Evolutionary conservation across 1,140 invertebrate genomes (phyloP).

Genomic region (Lepidotrigona ventralis): DNA sequence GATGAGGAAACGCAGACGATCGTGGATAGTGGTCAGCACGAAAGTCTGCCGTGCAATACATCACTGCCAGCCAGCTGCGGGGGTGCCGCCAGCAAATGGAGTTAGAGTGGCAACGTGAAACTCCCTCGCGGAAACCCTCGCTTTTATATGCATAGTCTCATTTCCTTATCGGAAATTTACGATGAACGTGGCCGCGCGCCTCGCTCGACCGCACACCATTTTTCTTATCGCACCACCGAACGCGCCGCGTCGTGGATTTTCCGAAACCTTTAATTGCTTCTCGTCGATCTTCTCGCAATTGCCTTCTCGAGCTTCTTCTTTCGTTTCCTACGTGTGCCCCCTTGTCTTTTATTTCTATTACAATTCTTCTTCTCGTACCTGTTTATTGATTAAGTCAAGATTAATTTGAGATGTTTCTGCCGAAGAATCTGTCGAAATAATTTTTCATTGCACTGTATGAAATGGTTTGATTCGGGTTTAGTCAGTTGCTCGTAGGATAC

Average conservation of each 20-base stretch:
- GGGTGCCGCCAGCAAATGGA: constrained; percentile 70
- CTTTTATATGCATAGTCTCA: constrained; percentile 79
- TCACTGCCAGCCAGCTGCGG: constrained; percentile 67
- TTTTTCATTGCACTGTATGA: too few relatives aligned
- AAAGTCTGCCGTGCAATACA: constrained; percentile 67
- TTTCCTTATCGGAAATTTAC: constrained; percentile 76
- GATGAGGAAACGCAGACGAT: constrained; percentile 26
- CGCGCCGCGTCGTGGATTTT: neutral
- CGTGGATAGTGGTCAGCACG: constrained; percentile 59
- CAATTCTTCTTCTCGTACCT: too few relatives aligned
- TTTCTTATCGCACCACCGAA: constrained; percentile 11
- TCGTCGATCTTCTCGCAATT: neutral
- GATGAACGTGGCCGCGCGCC: neutral
- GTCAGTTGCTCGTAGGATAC: too few relatives aligned
- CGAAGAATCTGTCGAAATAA: too few relatives aligned
- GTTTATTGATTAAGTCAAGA: too few relatives aligned
- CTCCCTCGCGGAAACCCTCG: constrained; percentile 63
- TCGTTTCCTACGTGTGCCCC: neutral
- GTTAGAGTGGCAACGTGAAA: constrained; percentile 63
- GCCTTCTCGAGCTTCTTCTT: neutral
- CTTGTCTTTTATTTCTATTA: neutral
- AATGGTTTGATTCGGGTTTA: too few relatives aligned
- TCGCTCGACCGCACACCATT: constrained; percentile 10
- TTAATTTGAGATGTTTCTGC: too few relatives aligned
- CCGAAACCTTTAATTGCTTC: constrained; percentile 30